Evolutionary conservation across 2,797 vertebrate genomes (phyloP).

Genomic region (Rhinogobio ventralis): DNA sequence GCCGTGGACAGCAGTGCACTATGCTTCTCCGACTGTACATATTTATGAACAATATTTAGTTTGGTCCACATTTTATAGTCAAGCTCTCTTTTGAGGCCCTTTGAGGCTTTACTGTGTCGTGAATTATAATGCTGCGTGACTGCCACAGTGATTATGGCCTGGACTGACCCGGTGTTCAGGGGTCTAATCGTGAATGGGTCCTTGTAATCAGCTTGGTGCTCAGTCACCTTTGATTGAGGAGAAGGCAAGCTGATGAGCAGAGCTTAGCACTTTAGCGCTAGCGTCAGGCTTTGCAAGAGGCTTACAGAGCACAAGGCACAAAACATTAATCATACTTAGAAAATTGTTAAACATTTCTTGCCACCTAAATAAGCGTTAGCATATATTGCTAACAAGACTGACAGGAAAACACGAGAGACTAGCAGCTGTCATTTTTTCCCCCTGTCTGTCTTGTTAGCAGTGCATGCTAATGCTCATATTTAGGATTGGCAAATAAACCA

Average conservation of each 20-base stretch:
- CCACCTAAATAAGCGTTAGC: background rate
- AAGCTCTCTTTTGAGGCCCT: slow-evolving; percentile 47
- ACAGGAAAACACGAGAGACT: background rate
- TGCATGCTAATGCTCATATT: background rate
- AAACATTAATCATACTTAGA: slow-evolving; percentile 1
- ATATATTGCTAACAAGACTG: background rate
- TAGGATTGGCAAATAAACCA: background rate
- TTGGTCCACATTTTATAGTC: slow-evolving; percentile 50
- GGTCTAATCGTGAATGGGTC: slow-evolving; percentile 30
- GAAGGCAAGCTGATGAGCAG: slow-evolving; percentile 10
- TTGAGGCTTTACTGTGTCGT: slow-evolving; percentile 52
- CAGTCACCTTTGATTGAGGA: slow-evolving; percentile 33
- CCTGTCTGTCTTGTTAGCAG: background rate
- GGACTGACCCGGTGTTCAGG: slow-evolving; percentile 31
- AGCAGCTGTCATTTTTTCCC: background rate
- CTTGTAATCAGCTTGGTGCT: slow-evolving; percentile 36
- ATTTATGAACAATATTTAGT: slow-evolving; percentile 49
- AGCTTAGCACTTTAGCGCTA: slow-evolving; percentile 8
- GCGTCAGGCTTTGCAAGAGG: background rate
- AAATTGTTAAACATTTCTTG: background rate
- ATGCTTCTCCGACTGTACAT: slow-evolving; percentile 42
- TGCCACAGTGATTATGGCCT: slow-evolving; percentile 29
- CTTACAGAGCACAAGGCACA: background rate
- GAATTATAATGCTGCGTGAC: slow-evolving; percentile 48
- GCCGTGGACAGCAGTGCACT: slow-evolving; percentile 46